phyloP scores from a whole-genome alignment of 2,797 vertebrate species.

The Chrosomus eos region DNA sequence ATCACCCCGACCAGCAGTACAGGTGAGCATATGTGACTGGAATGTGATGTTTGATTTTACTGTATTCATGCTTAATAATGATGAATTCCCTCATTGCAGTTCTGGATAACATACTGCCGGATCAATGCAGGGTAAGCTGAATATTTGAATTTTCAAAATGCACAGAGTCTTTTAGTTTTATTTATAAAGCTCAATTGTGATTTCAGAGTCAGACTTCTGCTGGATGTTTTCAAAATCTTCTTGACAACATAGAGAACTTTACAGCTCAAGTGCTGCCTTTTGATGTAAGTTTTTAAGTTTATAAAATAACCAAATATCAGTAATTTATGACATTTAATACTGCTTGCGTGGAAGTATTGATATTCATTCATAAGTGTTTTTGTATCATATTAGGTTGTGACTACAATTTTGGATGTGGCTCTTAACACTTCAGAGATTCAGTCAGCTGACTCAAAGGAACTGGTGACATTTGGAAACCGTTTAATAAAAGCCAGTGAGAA shows the following conservation, averaged over 20 bases:
- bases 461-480: background rate
- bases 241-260: background rate
- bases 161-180: background rate
- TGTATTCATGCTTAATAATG: background rate
- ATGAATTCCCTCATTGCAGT: background rate
- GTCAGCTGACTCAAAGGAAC: background rate
- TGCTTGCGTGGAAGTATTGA: too few species aligned
- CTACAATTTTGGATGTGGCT: background rate
- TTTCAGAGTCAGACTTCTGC: background rate
- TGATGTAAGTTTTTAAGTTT: background rate
- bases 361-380: background rate
- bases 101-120: background rate
- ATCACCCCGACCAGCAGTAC: too few species aligned
- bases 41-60: background rate
- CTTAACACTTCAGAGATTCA: background rate
- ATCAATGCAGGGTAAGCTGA: background rate
- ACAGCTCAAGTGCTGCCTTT: background rate
- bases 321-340: background rate
- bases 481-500: constrained; percentile 4
- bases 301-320: background rate
- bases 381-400: constrained; percentile 8
- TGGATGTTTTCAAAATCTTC: background rate
- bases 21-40: too few species aligned
- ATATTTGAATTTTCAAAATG: background rate
- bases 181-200: background rate